Conservation (phyloP, 2,797 vertebrate species). For the Graptemys geographica region DNA sequence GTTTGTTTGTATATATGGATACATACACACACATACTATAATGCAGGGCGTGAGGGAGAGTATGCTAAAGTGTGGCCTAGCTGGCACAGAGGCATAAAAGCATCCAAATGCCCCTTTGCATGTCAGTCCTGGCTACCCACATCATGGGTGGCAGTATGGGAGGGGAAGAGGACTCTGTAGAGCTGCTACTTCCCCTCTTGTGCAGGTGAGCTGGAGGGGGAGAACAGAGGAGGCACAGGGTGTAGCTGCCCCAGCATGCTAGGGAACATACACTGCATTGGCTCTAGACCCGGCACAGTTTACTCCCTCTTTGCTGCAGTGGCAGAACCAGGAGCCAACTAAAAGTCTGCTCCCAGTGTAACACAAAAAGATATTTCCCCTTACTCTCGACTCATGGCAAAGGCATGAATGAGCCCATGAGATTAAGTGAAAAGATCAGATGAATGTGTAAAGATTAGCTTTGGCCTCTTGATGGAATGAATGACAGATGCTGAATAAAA, state of each 20-base stretch:
- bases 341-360: not conserved
- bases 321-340: constrained; percentile 24
- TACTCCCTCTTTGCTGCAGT: constrained; percentile 39
- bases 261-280: not conserved
- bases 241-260: not conserved
- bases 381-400: not conserved
- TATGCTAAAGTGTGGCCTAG: not conserved
- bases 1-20: not conserved
- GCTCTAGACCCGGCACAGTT: not conserved
- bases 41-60: not conserved
- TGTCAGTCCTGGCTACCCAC: not conserved
- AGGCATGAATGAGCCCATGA: not conserved
- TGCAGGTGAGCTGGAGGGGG: too few relatives aligned
- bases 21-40: not conserved
- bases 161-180: not conserved
- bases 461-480: not conserved
- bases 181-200: not conserved
- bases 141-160: not conserved
- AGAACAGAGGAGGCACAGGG: not conserved
- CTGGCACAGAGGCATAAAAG: not conserved
- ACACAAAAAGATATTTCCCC: constrained; percentile 7
- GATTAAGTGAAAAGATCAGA: constrained; percentile 19
- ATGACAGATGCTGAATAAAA: not conserved
- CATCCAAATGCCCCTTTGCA: not conserved
- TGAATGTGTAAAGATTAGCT: constrained; percentile 50